These are phyloP conservation scores for Bungarus multicinctus DNA, from an alignment of 2,113 vertebrate genomes.

Conservation along the genomic window DNA sequence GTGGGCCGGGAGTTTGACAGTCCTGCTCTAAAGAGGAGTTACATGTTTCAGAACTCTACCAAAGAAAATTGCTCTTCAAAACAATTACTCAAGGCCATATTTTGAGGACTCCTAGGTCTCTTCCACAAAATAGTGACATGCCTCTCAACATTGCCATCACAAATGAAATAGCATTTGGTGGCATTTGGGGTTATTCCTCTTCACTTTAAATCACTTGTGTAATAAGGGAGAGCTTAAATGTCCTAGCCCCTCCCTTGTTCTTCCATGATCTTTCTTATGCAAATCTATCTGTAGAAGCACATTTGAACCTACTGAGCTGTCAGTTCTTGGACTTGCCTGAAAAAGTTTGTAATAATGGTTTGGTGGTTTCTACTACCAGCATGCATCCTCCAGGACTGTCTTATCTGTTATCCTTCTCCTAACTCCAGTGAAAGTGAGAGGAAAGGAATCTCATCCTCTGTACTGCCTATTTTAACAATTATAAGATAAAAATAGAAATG, in stretches of 20 bases:
- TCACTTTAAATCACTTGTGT: not conserved
- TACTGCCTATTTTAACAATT: not conserved
- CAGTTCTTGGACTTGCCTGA: too few relatives aligned
- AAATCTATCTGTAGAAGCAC: not conserved
- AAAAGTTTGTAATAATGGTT: too few relatives aligned
- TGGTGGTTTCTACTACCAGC: not conserved
- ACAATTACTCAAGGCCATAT: not conserved
- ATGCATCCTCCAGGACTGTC: not conserved
- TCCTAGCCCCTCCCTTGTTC: not conserved
- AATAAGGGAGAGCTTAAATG: not conserved
- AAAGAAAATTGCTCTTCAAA: not conserved
- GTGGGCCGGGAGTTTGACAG: too few relatives aligned
- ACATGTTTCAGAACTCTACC: not conserved
- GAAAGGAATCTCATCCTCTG: not conserved
- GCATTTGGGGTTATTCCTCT: not conserved
- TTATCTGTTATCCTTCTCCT: not conserved
- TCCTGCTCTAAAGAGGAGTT: not conserved
- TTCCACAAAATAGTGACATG: not conserved
- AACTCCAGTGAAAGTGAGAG: not conserved
- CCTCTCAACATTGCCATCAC: not conserved
- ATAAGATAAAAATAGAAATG: not conserved
- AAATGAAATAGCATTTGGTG: not conserved
- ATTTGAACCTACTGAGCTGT: not conserved
- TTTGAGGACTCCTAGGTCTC: not conserved
- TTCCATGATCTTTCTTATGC: too few relatives aligned